Conservation (phyloP, 2,888 invertebrate species). For the Aleiodes testaceus region DNA sequence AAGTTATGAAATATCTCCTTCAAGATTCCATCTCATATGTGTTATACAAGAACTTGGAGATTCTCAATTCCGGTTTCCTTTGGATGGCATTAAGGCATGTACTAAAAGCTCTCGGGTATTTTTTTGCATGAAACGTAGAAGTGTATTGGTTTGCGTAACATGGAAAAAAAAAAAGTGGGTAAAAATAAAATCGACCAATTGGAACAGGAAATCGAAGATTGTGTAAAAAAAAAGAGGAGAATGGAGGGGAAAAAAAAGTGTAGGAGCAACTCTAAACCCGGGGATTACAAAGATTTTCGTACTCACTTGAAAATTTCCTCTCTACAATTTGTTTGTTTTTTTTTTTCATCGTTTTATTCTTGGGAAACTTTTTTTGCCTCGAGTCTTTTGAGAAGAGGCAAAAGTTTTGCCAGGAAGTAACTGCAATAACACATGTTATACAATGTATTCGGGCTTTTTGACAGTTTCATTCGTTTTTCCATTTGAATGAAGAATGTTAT, state of each 20-base stretch:
- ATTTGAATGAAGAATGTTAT: no score
- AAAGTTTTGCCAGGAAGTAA: no score
- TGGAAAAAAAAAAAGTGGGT: constrained; percentile 5
- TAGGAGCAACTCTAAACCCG: background rate
- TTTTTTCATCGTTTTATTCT: background rate
- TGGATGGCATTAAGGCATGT: constrained; percentile 13
- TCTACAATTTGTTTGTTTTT: background rate
- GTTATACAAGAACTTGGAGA: constrained; percentile 14
- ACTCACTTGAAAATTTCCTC: constrained; percentile 12
- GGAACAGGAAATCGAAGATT: constrained; percentile 24
- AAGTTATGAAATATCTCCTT: constrained; percentile 14
- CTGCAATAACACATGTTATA: no score
- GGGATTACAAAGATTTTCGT: constrained; percentile 23
- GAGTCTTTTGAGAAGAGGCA: no score
- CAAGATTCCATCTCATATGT: constrained; percentile 21
- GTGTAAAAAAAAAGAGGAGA: constrained; percentile 10
- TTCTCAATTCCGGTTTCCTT: constrained; percentile 13
- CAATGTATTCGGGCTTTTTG: no score
- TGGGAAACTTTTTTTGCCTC: background rate
- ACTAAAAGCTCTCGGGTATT: background rate
- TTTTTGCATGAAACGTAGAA: background rate
- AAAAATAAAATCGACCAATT: constrained; percentile 39
- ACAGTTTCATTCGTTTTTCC: no score
- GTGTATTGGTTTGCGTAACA: background rate
- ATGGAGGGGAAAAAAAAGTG: background rate